phyloP scores from a whole-genome alignment of 2,888 invertebrate species.

The Polymixis lichenea region DNA sequence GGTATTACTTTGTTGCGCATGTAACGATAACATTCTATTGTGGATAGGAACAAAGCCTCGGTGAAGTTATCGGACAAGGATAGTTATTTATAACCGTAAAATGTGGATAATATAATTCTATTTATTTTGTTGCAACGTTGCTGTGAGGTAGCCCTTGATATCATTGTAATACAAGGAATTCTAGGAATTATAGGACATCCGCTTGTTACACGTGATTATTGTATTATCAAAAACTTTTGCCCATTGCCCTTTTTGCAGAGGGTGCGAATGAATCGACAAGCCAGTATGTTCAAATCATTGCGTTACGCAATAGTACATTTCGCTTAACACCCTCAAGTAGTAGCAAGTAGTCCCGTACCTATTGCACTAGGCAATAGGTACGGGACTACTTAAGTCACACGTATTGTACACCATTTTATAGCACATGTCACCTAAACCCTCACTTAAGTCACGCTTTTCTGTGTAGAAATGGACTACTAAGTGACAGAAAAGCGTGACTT shows the following conservation, averaged over 20 bases:
- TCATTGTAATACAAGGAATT: conserved; percentile 24
- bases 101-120: conserved; percentile 1
- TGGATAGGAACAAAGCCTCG: conserved; percentile 38
- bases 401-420: too few relatives aligned
- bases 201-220: conserved; percentile 14
- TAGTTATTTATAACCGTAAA: conserved; percentile 46
- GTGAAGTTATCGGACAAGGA: conserved; percentile 53
- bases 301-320: background rate
- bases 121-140: conserved; percentile 24
- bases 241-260: background rate
- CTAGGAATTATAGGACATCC: conserved; percentile 35
- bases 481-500: too few relatives aligned
- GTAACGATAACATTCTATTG: conserved; percentile 41
- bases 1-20: conserved; percentile 21
- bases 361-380: too few relatives aligned
- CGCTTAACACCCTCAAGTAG: too few relatives aligned
- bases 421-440: too few relatives aligned
- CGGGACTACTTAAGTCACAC: too few relatives aligned
- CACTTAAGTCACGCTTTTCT: too few relatives aligned
- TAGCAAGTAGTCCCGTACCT: too few relatives aligned
- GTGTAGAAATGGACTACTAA: too few relatives aligned
- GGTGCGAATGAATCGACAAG: background rate
- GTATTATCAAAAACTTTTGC: background rate
- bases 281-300: background rate
- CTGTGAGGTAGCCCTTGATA: conserved; percentile 11